Evolutionary conservation across 1,140 invertebrate genomes (phyloP).

Genomic region (Drosophila bifasciata): DNA sequence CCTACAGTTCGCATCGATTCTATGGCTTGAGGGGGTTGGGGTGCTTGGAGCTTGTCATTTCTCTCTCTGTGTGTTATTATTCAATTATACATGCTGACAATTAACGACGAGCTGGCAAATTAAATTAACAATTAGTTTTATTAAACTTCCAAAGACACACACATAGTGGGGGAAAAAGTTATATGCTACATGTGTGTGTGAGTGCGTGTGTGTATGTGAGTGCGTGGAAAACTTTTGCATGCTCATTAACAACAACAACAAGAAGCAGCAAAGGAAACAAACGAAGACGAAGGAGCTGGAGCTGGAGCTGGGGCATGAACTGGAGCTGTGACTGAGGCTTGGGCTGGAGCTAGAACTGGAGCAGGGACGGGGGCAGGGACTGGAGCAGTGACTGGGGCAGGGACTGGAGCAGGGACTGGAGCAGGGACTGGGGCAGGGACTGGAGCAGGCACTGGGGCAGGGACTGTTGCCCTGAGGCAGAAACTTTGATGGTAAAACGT

Average conservation of each 20-base stretch:
- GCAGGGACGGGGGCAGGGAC: too few species aligned
- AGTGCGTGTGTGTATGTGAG: too few species aligned
- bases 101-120: conserved; percentile 81
- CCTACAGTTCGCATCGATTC: conserved; percentile 25
- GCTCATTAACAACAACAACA: conserved; percentile 73
- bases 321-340: too few species aligned
- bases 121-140: conserved; percentile 84
- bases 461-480: too few species aligned
- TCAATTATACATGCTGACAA: conserved; percentile 82
- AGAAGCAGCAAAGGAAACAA: conserved; percentile 24
- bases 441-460: too few species aligned
- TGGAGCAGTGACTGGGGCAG: too few species aligned
- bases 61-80: conserved; percentile 71
- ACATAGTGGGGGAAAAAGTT: conserved; percentile 49
- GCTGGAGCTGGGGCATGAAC: too few species aligned
- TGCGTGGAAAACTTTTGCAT: conserved; percentile 71
- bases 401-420: too few species aligned
- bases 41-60: conserved; percentile 27
- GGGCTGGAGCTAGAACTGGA: too few species aligned
- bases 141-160: conserved; percentile 67
- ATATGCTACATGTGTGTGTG: conserved; percentile 4
- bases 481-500: conserved; percentile 70
- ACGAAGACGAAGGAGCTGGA: too few species aligned
- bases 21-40: neutral
- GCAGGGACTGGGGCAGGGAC: too few species aligned